Evolutionary conservation across 2,888 invertebrate genomes (phyloP).

Genomic region (Dugesia japonica): DNA sequence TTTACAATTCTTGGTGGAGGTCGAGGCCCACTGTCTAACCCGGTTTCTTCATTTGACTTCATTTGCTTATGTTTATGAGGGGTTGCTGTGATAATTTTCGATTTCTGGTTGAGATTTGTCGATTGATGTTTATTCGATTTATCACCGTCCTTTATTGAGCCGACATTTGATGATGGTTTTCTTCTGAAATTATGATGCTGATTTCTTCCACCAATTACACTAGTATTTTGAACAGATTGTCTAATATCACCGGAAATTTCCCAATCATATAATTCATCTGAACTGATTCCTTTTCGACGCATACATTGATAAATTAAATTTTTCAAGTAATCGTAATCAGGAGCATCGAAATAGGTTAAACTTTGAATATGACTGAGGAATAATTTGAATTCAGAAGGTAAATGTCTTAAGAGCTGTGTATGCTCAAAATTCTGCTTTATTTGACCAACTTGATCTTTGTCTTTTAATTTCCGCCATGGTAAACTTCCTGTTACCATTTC

Average conservation of each 20-base stretch:
- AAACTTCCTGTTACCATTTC: conserved; percentile 95
- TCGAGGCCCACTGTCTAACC: background rate
- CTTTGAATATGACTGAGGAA: conserved; percentile 78
- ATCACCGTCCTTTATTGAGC: background rate
- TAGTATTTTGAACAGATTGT: background rate
- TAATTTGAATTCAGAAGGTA: conserved; percentile 55
- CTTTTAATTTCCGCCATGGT: conserved; percentile 93
- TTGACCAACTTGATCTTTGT: conserved; percentile 73
- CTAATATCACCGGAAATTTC: conserved; percentile 50
- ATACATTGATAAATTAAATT: conserved; percentile 54
- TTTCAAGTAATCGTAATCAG: conserved; percentile 75
- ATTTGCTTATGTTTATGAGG: background rate
- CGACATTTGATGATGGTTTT: background rate
- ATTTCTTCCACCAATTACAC: background rate
- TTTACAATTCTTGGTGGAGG: background rate
- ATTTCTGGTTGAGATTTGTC: background rate
- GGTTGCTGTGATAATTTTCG: background rate
- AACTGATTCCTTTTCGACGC: conserved; percentile 73
- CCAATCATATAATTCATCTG: conserved; percentile 84
- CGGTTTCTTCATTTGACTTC: background rate
- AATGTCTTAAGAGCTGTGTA: conserved; percentile 51
- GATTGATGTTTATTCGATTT: background rate
- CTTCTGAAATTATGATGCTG: background rate
- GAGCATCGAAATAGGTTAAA: conserved; percentile 75
- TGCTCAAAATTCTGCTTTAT: conserved; percentile 97